Conservation (phyloP, 2,113 vertebrate species). For the Candoia aspera region DNA sequence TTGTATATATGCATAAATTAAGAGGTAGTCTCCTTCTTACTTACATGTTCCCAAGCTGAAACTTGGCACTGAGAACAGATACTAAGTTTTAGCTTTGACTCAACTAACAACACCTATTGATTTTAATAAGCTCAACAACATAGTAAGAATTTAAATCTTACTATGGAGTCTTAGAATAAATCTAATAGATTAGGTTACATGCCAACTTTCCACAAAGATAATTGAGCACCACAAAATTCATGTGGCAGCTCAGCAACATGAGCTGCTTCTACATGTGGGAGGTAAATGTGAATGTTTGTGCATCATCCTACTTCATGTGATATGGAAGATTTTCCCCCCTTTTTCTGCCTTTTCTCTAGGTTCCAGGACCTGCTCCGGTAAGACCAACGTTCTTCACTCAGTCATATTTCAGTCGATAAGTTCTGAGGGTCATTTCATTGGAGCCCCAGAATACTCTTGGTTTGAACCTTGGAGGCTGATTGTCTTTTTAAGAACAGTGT, state of each 20-base stretch:
- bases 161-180: too few species aligned
- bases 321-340: too few species aligned
- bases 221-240: not conserved
- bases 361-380: constrained; percentile 1
- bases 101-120: not conserved
- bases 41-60: not conserved
- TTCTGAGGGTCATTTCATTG: not conserved
- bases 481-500: not conserved
- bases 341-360: not conserved
- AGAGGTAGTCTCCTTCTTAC: not conserved
- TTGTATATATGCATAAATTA: not conserved
- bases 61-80: not conserved
- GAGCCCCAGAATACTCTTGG: too few species aligned
- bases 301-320: not conserved
- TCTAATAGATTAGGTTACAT: not conserved
- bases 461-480: not conserved
- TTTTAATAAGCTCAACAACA: not conserved
- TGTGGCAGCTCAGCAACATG: not conserved
- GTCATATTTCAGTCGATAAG: not conserved
- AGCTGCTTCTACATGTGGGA: not conserved
- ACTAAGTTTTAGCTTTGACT: not conserved
- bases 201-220: not conserved
- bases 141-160: not conserved
- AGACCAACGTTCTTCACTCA: not conserved
- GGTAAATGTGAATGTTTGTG: not conserved